These are phyloP conservation scores for Oryzias celebensis DNA, from an alignment of 2,113 vertebrate genomes.

Conservation along the genomic window DNA sequence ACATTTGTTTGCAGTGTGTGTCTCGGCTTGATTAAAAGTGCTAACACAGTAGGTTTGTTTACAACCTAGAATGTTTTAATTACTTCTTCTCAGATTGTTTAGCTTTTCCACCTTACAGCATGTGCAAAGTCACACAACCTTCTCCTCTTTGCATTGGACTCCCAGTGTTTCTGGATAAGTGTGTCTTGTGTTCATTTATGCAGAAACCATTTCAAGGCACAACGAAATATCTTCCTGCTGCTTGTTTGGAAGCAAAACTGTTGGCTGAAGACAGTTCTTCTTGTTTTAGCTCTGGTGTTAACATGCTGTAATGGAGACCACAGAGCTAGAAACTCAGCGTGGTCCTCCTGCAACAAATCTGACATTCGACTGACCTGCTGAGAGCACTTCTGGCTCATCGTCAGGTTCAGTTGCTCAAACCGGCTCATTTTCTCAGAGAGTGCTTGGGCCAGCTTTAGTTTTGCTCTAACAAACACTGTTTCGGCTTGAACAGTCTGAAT, in stretches of 20 bases:
- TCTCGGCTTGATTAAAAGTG: too few species aligned
- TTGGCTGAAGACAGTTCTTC: background rate
- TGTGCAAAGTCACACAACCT: too few species aligned
- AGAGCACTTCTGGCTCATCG: background rate
- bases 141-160: background rate
- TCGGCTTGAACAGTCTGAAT: slow-evolving; percentile 10
- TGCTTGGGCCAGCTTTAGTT: background rate
- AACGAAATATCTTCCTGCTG: background rate
- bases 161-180: background rate
- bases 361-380: slow-evolving; percentile 1
- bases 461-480: background rate
- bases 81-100: too few species aligned
- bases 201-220: slow-evolving; percentile 38
- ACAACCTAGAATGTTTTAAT: too few species aligned
- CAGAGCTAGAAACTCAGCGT: too few species aligned
- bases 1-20: too few species aligned
- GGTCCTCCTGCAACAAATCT: too few species aligned
- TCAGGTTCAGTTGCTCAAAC: slow-evolving; percentile 1
- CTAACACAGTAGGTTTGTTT: too few species aligned
- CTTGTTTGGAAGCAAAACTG: background rate
- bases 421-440: slow-evolving; percentile 8
- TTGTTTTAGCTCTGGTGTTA: slow-evolving; percentile 5
- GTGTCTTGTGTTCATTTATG: background rate
- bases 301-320: background rate
- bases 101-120: too few species aligned